A percentile compares a stretch with the other conserved stretches of the same genome.
Evolutionary conservation across 2,797 vertebrate genomes (phyloP).

Genomic region (Danio jaintianensis): DNA sequence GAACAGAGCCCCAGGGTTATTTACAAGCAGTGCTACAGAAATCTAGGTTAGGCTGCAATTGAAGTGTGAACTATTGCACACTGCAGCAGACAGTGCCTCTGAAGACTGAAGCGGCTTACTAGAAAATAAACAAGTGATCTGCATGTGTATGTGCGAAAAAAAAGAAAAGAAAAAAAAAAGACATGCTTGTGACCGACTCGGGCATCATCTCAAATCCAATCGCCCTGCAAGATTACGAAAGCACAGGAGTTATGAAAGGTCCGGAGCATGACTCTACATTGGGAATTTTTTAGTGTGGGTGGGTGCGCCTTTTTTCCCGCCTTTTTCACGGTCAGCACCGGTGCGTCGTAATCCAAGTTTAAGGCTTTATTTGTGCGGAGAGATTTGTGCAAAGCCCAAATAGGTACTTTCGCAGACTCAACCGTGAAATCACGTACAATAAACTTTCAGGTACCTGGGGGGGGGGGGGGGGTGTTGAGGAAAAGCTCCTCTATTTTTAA

Average conservation of each 20-base stretch:
- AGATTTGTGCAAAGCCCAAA: slow-evolving; percentile 38
- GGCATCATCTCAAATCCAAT: slow-evolving; percentile 59
- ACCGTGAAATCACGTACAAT: slow-evolving; percentile 14
- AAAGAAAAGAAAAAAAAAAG: slow-evolving; percentile 33
- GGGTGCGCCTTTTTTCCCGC: not conserved
- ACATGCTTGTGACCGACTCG: slow-evolving; percentile 31
- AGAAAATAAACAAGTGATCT: slow-evolving; percentile 53
- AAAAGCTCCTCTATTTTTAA: slow-evolving; percentile 51
- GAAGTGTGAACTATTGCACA: slow-evolving; percentile 51
- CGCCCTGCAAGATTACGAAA: slow-evolving; percentile 48
- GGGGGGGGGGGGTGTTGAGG: not conserved
- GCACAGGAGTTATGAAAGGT: not conserved
- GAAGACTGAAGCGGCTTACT: slow-evolving; percentile 59
- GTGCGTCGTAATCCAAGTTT: slow-evolving; percentile 9
- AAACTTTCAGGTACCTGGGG: slow-evolving; percentile 24
- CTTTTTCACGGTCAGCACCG: not conserved
- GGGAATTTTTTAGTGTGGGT: not conserved
- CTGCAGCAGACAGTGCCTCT: slow-evolving; percentile 49
- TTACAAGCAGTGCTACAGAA: slow-evolving; percentile 58
- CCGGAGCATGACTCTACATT: not conserved
- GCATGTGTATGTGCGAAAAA: not conserved
- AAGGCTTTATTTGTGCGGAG: slow-evolving; percentile 14
- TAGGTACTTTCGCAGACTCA: not conserved
- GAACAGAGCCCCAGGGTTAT: slow-evolving; percentile 56
- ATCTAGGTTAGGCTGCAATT: slow-evolving; percentile 62